These are phyloP conservation scores for Microvelia longipes DNA, from an alignment of 1,140 invertebrate genomes.

Conservation along the genomic window DNA sequence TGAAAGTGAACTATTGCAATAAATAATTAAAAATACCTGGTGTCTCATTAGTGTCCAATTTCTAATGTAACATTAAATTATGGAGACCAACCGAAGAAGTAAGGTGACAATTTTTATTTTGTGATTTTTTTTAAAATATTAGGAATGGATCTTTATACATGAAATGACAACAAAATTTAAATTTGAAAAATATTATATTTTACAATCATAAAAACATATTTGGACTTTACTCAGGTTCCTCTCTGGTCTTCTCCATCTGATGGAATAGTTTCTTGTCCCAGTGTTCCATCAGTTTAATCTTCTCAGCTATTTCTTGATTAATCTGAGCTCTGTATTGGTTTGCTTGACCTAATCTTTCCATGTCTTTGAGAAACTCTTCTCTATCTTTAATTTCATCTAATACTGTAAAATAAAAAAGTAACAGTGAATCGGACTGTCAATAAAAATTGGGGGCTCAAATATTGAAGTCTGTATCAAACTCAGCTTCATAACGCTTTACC, in stretches of 20 bases:
- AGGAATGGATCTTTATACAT: too few relatives aligned
- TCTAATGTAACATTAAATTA: too few relatives aligned
- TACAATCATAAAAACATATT: too few relatives aligned
- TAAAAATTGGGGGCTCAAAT: background rate
- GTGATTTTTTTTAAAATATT: too few relatives aligned
- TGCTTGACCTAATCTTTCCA: slow-evolving; percentile 32
- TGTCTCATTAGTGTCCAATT: too few relatives aligned
- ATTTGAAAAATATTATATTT: too few relatives aligned
- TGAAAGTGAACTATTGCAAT: too few relatives aligned
- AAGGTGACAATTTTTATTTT: too few relatives aligned
- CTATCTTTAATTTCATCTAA: slow-evolving; percentile 32
- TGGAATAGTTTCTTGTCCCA: slow-evolving; percentile 1
- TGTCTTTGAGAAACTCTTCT: slow-evolving; percentile 33
- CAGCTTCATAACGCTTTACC: background rate
- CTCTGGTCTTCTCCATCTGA: background rate
- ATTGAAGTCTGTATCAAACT: background rate
- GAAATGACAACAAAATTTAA: too few relatives aligned
- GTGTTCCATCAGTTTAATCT: slow-evolving; percentile 23
- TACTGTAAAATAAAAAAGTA: slow-evolving; percentile 24
- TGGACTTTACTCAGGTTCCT: too few relatives aligned
- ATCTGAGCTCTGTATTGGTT: slow-evolving; percentile 34
- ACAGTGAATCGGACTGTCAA: background rate
- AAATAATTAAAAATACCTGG: too few relatives aligned
- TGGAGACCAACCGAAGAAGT: too few relatives aligned
- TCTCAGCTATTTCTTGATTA: slow-evolving; percentile 33